Conservation (phyloP, 2,113 vertebrate genomes). For the Aspidoscelis tigris region DNA sequence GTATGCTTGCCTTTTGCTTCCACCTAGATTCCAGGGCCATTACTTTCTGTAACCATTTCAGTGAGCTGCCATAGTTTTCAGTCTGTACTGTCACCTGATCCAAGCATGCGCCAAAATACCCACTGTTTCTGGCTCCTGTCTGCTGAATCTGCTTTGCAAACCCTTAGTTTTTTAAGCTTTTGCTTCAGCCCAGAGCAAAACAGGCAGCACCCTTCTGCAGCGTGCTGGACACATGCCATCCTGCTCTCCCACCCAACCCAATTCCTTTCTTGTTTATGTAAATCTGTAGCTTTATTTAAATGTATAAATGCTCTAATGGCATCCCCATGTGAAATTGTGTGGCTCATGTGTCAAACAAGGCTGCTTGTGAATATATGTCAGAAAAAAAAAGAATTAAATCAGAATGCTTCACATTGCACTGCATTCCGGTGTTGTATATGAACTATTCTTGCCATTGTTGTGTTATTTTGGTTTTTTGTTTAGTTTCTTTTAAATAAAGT, state of each 20-base stretch:
- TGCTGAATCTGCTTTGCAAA: conserved; percentile 85
- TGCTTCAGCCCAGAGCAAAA: conserved; percentile 70
- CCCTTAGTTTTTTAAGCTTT: conserved; percentile 79
- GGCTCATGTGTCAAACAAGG: conserved; percentile 81
- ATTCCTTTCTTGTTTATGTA: conserved; percentile 74
- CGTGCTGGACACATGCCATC: conserved; percentile 76
- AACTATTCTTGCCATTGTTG: conserved; percentile 69
- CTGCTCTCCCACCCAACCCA: conserved; percentile 67
- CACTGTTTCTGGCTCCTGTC: conserved; percentile 79
- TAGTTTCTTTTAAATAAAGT: conserved; percentile 59
- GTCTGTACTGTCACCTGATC: conserved; percentile 88
- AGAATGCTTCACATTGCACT: conserved; percentile 76
- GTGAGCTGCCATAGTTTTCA: conserved; percentile 97
- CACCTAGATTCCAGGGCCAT: conserved; percentile 81
- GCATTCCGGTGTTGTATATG: conserved; percentile 75
- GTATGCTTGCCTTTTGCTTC: conserved; percentile 82
- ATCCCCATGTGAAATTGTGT: conserved; percentile 84
- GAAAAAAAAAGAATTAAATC: conserved; percentile 49
- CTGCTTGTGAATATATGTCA: conserved; percentile 78
- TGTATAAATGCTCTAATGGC: conserved; percentile 72
- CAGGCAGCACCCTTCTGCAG: conserved; percentile 59
- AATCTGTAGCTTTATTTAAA: conserved; percentile 73
- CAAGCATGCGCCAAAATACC: conserved; percentile 89
- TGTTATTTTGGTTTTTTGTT: conserved; percentile 72
- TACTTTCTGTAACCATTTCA: conserved; percentile 88